Conservation (phyloP, 2,797 vertebrate species). For the Luscinia luscinia region DNA sequence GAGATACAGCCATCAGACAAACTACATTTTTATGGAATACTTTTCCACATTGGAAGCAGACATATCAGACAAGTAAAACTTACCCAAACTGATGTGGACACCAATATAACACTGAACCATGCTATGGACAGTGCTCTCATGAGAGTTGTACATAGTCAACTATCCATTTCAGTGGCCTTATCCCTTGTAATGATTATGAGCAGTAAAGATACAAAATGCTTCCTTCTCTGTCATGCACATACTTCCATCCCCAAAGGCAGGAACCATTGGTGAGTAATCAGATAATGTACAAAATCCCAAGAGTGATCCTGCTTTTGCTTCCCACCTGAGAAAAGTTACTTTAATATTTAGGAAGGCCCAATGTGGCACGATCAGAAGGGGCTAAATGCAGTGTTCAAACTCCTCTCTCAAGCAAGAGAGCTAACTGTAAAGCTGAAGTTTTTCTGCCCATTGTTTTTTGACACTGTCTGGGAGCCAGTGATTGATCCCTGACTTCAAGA, state of each 20-base stretch:
- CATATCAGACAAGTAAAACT: background rate
- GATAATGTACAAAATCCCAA: background rate
- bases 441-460: background rate
- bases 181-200: background rate
- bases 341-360: background rate
- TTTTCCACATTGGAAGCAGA: background rate
- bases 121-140: background rate
- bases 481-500: background rate
- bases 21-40: background rate
- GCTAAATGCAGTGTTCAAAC: background rate
- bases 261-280: background rate
- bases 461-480: background rate
- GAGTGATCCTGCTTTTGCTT: background rate
- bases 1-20: background rate
- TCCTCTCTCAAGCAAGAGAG: background rate
- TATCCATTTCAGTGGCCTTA: background rate
- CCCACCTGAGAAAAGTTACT: background rate
- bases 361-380: background rate
- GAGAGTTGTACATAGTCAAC: background rate
- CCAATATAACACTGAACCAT: background rate
- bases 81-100: background rate
- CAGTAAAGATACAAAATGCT: background rate
- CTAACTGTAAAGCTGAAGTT: background rate
- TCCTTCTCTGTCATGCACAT: background rate
- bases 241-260: background rate